Evolutionary conservation across 1,140 invertebrate species (phyloP), one percentile per base, ranked within the genome.

Genomic region (Daktulosphaira vitifoliae): DNA sequence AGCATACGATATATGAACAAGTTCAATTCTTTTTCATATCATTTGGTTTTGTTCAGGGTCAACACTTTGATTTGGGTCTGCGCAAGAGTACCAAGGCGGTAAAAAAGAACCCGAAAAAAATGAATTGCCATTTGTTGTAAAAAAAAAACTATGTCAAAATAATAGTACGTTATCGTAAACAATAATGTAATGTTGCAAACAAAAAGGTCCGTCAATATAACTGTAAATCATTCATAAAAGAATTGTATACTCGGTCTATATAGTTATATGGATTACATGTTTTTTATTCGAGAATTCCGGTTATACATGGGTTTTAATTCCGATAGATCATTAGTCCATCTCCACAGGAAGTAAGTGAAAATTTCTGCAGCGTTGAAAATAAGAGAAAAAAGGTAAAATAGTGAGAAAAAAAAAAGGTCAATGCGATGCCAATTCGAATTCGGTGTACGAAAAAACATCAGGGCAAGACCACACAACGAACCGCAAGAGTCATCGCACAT

Each of bases 321-420:
- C 54, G 18, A 59, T 46, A 15, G 39, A 46, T 59, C 42, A 46
- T 59, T 29, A 53, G 25, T 16, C 25, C 16, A 59, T 59, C 54
- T 29, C 54, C 16, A 23, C 54, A 59, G 54, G 54, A 59, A 59
- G 54, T 59, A 59, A 59, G 54, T 59, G 54, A 59, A 59, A 59
- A 59, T 16, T 59, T 22, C n/a, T n/a, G n/a, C n/a, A n/a, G 29
- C 29, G 11, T 11, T 5, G 29, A 33, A 11, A 33, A 33, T 5
- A 33, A 16, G 49, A 51, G 18, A 22, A 29, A 46, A 59, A 15
- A 46, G n/a, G 20, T 59, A 33, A 33, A 33, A 33, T 6, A 26
- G 37, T 16, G 16, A 46, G 23, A 56, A 25, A 16, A 33, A 46
- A 59, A 59, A 46, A 46, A 59, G 42, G 42, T 59, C 16, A 29